These are phyloP conservation scores for Macroramphosus scolopax DNA, from an alignment of 2,797 vertebrate genomes.

Conservation along the genomic window DNA sequence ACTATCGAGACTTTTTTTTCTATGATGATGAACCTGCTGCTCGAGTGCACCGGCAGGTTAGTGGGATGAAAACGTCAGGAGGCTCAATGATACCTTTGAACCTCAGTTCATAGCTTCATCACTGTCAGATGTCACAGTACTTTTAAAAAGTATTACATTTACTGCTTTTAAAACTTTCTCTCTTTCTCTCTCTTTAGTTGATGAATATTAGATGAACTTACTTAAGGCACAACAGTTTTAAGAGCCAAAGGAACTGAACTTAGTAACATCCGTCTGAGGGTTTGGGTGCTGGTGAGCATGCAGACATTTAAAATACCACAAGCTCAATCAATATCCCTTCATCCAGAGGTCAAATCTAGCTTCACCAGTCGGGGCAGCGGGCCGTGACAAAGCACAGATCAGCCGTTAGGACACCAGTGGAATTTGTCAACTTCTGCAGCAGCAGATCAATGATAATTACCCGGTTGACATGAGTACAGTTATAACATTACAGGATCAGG, in stretches of 20 bases:
- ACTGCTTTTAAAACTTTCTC: too few relatives aligned
- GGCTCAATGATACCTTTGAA: constrained; percentile 17
- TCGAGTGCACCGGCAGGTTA: constrained; percentile 48
- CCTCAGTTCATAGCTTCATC: constrained; percentile 12
- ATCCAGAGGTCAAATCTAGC: not conserved
- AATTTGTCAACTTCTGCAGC: constrained; percentile 85
- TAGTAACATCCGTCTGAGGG: too few relatives aligned
- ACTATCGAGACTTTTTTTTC: constrained; percentile 40
- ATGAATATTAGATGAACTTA: too few relatives aligned
- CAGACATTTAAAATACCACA: too few relatives aligned
- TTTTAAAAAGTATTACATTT: too few relatives aligned
- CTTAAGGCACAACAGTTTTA: too few relatives aligned
- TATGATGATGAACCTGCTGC: constrained; percentile 55
- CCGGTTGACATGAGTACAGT: constrained; percentile 91
- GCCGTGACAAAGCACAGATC: constrained; percentile 84
- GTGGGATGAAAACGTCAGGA: constrained; percentile 55
- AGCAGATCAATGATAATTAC: constrained; percentile 96
- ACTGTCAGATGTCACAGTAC: too few relatives aligned
- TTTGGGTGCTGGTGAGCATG: too few relatives aligned
- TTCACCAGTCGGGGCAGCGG: constrained; percentile 17
- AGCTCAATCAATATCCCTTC: too few relatives aligned
- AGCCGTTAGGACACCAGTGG: constrained; percentile 72
- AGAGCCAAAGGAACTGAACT: too few relatives aligned
- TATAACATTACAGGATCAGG: constrained; percentile 95
- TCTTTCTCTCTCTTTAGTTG: too few relatives aligned